phyloP scores from a whole-genome alignment of 2,113 vertebrate genomes.

The Takifugu flavidus region DNA sequence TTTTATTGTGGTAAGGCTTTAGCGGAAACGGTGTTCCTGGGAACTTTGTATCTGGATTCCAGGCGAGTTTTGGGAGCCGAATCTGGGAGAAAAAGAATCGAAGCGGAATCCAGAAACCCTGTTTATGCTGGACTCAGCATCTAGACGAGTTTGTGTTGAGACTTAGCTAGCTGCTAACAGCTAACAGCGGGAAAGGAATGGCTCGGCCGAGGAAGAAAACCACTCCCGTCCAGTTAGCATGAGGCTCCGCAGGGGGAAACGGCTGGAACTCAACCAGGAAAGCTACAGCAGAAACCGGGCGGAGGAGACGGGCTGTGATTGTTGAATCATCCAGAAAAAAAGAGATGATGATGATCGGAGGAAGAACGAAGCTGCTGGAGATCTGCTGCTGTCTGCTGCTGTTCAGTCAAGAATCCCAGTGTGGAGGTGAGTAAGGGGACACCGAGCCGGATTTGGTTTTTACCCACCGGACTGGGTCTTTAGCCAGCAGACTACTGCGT shows the following conservation, averaged over 20 bases:
- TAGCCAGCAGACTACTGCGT: too few species aligned
- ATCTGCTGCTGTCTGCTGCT: constrained; percentile 41
- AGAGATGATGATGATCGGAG: constrained; percentile 6
- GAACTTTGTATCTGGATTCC: too few species aligned
- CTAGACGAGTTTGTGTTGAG: neutral
- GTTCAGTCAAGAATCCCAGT: constrained; percentile 21
- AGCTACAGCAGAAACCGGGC: neutral
- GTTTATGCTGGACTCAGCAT: too few species aligned
- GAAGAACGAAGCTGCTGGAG: constrained; percentile 34
- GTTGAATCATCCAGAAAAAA: neutral
- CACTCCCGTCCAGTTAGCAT: constrained; percentile 21
- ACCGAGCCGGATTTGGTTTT: constrained; percentile 1
- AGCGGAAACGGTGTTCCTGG: too few species aligned
- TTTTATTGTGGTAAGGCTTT: too few species aligned
- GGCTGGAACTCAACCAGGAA: neutral
- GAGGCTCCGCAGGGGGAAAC: constrained; percentile 31
- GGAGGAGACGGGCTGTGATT: neutral
- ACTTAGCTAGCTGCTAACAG: neutral
- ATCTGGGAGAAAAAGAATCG: too few species aligned
- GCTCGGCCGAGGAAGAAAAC: constrained; percentile 42
- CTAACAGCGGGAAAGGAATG: constrained; percentile 17
- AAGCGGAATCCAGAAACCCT: too few species aligned
- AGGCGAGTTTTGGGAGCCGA: too few species aligned
- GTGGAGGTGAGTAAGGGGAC: constrained; percentile 36
- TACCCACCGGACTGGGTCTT: too few species aligned